These are phyloP conservation scores for Microcebus ravelobensis DNA, from an alignment of 2,113 vertebrate species.

Conservation along the genomic window DNA sequence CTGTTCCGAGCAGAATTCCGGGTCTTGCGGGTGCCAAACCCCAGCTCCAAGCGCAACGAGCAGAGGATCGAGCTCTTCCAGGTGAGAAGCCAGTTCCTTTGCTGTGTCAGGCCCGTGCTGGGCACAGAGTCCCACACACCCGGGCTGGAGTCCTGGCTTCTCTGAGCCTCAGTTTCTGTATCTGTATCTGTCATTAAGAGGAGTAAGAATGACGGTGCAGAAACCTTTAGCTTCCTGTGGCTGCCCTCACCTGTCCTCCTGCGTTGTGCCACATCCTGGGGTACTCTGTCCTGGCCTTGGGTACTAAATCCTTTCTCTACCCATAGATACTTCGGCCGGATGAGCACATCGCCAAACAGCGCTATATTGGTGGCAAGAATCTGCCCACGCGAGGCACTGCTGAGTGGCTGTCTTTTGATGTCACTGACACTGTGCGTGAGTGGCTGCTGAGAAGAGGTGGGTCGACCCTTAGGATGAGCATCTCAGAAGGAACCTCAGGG, in stretches of 20 bases:
- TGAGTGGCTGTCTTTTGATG: constrained; percentile 98
- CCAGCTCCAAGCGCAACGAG: constrained; percentile 91
- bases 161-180: background rate
- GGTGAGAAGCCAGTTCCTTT: constrained; percentile 82
- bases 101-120: background rate
- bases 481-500: background rate
- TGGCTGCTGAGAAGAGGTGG: constrained; percentile 96
- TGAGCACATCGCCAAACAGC: constrained; percentile 97
- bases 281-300: background rate
- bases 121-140: background rate
- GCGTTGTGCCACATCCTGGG: accelerated
- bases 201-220: background rate
- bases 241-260: background rate
- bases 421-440: constrained; percentile 96
- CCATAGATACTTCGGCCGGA: constrained; percentile 93
- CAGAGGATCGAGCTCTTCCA: constrained; percentile 99
- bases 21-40: constrained; percentile 93
- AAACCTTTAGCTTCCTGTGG: background rate
- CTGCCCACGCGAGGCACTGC: constrained; percentile 93
- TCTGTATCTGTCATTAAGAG: background rate
- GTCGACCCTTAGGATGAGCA: constrained; percentile 54
- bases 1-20: constrained; percentile 97
- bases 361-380: constrained; percentile 96
- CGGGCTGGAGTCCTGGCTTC: background rate
- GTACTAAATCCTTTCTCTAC: constrained; percentile 67